Percentiles rank a stretch among this genome's conserved stretches.
phyloP scores from a whole-genome alignment of 2,113 vertebrate species.

The Tyto alba region DNA sequence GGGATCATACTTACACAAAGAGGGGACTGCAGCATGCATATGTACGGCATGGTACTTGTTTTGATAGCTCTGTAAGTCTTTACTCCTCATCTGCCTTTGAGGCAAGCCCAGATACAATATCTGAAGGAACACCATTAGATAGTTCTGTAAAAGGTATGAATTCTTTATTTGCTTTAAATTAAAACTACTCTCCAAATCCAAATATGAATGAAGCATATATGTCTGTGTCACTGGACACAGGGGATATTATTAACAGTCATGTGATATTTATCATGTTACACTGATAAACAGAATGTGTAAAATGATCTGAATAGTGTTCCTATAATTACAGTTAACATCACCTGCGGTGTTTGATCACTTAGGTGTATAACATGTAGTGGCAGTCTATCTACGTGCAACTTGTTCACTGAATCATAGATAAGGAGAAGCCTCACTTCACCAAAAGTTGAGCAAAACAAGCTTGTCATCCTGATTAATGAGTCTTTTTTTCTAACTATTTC shows the following conservation, averaged over 20 bases:
- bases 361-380: background rate
- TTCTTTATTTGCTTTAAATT: background rate
- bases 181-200: background rate
- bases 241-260: background rate
- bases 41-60: background rate
- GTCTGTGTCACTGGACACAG: background rate
- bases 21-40: background rate
- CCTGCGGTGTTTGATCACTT: background rate
- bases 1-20: background rate
- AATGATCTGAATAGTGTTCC: background rate
- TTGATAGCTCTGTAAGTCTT: background rate
- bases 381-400: background rate
- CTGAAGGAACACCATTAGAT: background rate
- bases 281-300: background rate
- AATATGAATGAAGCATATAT: background rate
- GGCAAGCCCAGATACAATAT: background rate
- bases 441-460: background rate
- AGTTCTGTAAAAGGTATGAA: background rate
- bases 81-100: background rate
- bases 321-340: background rate
- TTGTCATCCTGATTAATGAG: background rate
- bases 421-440: background rate
- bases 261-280: background rate
- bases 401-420: rapidly evolving
- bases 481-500: background rate